A percentile compares a stretch with the other conserved stretches of the same genome.
These are phyloP conservation scores for Ramphastos sulfuratus DNA, from an alignment of 2,113 vertebrate species.

Conservation along the genomic window DNA sequence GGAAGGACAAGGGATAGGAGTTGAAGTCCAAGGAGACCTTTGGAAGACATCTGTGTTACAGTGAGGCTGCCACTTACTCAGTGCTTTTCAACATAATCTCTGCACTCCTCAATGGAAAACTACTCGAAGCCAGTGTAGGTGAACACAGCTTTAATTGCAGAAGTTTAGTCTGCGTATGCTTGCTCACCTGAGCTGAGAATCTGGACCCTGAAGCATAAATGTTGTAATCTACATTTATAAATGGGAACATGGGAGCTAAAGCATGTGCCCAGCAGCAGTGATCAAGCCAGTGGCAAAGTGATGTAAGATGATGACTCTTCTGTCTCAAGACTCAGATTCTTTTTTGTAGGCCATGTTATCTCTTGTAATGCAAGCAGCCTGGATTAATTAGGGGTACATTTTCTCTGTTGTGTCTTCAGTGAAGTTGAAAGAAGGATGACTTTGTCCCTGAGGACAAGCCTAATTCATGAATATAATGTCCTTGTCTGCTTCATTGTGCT, in stretches of 20 bases:
- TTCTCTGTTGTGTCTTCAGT: not conserved
- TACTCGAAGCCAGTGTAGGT: not conserved
- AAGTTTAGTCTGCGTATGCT: not conserved
- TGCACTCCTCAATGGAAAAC: not conserved
- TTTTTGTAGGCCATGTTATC: slow-evolving; percentile 9
- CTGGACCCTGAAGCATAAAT: not conserved
- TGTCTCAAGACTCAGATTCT: not conserved
- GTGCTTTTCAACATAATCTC: not conserved
- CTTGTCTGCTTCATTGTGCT: slow-evolving; percentile 1
- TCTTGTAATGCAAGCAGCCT: slow-evolving; percentile 1
- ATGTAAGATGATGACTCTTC: not conserved
- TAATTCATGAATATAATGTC: not conserved
- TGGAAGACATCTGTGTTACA: not conserved
- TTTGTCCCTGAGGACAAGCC: slow-evolving; percentile 13
- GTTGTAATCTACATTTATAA: not conserved
- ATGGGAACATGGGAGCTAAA: not conserved
- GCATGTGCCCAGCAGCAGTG: not conserved
- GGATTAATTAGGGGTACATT: slow-evolving; percentile 38
- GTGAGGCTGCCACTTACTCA: not conserved
- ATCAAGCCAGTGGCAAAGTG: not conserved
- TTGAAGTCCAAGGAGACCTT: slow-evolving; percentile 45
- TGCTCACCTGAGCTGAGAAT: not conserved
- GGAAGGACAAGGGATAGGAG: not conserved
- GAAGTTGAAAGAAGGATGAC: slow-evolving; percentile 14
- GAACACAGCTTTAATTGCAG: not conserved